Conservation (phyloP, 2,113 vertebrate species). For the Aspidoscelis tigris region DNA sequence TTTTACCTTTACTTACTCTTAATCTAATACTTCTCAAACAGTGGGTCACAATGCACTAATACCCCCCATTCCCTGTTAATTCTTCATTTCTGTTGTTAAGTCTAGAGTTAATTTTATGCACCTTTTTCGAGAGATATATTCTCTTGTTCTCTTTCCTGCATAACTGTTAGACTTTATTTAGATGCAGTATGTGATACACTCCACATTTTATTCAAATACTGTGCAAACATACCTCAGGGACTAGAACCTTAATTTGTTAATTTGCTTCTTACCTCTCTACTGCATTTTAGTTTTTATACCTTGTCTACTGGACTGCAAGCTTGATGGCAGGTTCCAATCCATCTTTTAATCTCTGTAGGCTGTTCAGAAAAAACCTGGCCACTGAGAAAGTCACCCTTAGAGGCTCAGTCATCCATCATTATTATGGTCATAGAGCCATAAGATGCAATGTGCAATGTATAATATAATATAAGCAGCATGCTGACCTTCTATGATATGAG, state of each 20-base stretch:
- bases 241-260: neutral
- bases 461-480: no score
- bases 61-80: no score
- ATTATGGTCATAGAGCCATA: no score
- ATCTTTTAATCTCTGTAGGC: slow-evolving; percentile 1
- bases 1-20: neutral
- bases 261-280: neutral
- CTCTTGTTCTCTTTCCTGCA: neutral
- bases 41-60: no score
- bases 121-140: neutral
- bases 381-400: no score
- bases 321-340: neutral
- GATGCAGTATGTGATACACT: neutral
- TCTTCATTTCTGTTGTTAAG: no score
- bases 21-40: neutral
- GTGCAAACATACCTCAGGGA: neutral
- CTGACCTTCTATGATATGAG: no score
- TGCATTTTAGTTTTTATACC: neutral
- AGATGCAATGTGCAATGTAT: no score
- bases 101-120: neutral
- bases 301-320: no score
- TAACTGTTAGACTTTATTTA: neutral
- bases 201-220: neutral
- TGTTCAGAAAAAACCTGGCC: neutral
- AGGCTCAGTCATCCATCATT: no score